A percentile compares a stretch with the other conserved stretches of the same genome.
Evolutionary conservation across 2,888 invertebrate species (phyloP).

Genomic region (Slavum lentiscoides): DNA sequence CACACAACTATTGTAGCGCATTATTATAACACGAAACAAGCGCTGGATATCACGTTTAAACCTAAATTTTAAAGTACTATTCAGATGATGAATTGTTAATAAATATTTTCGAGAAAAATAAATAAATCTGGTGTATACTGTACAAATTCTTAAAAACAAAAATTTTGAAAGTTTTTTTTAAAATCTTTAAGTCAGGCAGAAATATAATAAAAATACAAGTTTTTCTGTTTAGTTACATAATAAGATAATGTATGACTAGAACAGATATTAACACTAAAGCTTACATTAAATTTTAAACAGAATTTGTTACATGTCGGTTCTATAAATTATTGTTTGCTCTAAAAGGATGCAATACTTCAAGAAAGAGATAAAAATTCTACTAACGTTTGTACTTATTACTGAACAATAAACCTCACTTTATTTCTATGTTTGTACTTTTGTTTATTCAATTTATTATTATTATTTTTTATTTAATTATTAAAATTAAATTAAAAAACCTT

Average conservation of each 20-base stretch:
- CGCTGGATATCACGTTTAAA: too few species aligned
- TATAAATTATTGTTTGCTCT: slow-evolving; percentile 4
- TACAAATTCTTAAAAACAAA: too few species aligned
- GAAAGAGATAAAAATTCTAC: neutral
- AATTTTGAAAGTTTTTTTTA: too few species aligned
- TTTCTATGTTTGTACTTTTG: too few species aligned
- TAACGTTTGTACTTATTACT: slow-evolving; percentile 2
- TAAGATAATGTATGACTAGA: neutral
- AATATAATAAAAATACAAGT: neutral
- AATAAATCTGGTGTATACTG: too few species aligned
- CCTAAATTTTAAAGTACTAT: too few species aligned
- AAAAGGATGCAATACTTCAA: neutral
- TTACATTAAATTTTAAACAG: neutral
- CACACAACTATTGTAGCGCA: too few species aligned
- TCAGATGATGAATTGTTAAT: too few species aligned
- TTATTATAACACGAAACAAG: too few species aligned
- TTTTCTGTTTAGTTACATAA: neutral
- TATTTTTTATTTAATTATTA: neutral
- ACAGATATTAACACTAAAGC: neutral
- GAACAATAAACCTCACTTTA: neutral
- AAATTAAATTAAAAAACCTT: neutral
- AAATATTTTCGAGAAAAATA: too few species aligned
- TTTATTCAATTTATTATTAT: neutral
- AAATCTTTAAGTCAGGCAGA: too few species aligned
- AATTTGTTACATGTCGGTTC: slow-evolving; percentile 1